A percentile compares a stretch with the other conserved stretches of the same genome.
Conservation (phyloP, 2,113 vertebrate species). For the Montifringilla adamsi region DNA sequence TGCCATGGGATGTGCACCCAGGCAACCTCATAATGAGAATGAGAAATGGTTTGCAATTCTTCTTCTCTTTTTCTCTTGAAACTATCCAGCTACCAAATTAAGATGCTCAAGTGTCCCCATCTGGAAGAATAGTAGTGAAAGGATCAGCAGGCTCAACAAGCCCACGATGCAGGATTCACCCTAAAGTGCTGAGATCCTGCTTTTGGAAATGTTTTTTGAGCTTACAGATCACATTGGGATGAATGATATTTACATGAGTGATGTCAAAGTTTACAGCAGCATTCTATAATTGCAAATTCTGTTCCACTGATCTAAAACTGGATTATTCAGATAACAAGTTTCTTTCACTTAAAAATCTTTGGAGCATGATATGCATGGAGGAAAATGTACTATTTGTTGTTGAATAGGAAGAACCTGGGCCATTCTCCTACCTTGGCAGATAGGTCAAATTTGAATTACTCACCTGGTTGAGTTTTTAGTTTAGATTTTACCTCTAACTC, state of each 20-base stretch:
- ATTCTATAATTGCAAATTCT: not conserved
- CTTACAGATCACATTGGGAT: not conserved
- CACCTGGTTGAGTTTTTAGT: not conserved
- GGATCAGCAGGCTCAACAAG: not conserved
- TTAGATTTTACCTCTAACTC: not conserved
- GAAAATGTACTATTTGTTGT: not conserved
- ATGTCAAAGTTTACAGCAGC: not conserved
- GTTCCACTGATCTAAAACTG: not conserved
- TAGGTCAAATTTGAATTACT: not conserved
- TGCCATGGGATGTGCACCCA: not conserved
- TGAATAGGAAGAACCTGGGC: not conserved
- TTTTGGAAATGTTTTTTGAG: not conserved
- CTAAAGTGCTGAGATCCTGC: not conserved
- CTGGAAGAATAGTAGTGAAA: not conserved
- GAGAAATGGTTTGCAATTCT: not conserved
- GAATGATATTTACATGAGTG: not conserved
- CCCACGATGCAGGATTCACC: not conserved
- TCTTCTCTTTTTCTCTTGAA: not conserved
- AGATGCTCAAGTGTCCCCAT: not conserved
- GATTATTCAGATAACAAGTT: not conserved
- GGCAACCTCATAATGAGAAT: not conserved
- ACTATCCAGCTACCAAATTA: not conserved
- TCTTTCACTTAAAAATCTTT: conserved; percentile 4
- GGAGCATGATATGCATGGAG: not conserved
- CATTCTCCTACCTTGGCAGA: not conserved